Percentiles rank a stretch among this genome's conserved stretches.
These are phyloP conservation scores for Poecilia wingei DNA, from an alignment of 2,797 vertebrate genomes.

Conservation along the genomic window DNA sequence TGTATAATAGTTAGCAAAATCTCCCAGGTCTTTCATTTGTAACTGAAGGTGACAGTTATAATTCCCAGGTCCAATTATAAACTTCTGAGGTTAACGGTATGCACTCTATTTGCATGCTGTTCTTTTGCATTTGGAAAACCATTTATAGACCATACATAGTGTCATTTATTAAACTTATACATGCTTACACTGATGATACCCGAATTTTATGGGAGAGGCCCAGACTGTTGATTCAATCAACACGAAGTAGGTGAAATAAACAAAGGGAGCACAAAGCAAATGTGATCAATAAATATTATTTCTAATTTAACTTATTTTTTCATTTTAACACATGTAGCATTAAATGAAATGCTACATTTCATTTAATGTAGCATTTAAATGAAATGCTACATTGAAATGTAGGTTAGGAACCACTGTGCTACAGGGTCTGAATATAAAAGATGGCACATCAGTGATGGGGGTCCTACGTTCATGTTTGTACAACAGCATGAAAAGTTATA, in stretches of 20 bases:
- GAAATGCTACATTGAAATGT: too few relatives aligned
- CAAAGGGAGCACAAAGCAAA: neutral
- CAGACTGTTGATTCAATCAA: neutral
- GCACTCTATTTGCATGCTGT: neutral
- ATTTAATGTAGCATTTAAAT: neutral
- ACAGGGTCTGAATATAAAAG: neutral
- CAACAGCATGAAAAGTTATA: neutral
- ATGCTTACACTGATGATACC: neutral
- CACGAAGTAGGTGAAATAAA: neutral
- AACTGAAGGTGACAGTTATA: neutral
- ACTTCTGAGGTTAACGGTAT: neutral
- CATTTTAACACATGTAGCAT: neutral
- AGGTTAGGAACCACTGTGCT: neutral
- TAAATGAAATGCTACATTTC: neutral
- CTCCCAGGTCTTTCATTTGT: neutral
- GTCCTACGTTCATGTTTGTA: neutral
- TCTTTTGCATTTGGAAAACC: slow-evolving; percentile 4
- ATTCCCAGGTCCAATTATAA: neutral
- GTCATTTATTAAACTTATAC: neutral
- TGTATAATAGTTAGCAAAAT: neutral
- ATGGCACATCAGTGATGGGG: neutral
- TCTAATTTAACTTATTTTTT: neutral
- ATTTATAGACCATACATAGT: slow-evolving; percentile 4
- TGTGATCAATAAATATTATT: neutral
- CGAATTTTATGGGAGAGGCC: neutral